Conservation (phyloP, 2,888 invertebrate genomes). For the Tinea trinotella region DNA sequence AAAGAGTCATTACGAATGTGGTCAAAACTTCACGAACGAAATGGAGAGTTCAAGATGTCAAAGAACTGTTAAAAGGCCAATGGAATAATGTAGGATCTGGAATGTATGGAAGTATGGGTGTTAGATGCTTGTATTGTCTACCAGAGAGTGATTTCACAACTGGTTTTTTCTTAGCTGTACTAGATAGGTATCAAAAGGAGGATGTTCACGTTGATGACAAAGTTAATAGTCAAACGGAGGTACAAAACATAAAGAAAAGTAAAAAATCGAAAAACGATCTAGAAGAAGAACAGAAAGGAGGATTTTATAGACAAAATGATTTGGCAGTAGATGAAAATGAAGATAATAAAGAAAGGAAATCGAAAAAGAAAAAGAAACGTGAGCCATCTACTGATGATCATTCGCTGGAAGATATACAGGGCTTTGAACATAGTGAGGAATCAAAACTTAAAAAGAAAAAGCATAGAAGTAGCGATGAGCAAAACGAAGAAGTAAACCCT, state of each 20-base stretch:
- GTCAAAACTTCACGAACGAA: conserved; percentile 66
- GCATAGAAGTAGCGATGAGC: conserved; percentile 20
- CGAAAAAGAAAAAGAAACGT: conserved; percentile 21
- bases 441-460: conserved; percentile 27
- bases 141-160: conserved; percentile 86
- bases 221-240: conserved; percentile 19
- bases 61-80: conserved; percentile 71
- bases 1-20: conserved; percentile 86
- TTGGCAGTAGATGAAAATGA: not conserved
- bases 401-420: too few relatives aligned
- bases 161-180: conserved; percentile 96
- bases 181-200: conserved; percentile 74
- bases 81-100: conserved; percentile 80
- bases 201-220: conserved; percentile 16
- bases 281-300: not conserved
- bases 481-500: conserved; percentile 3
- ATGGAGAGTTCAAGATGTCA: conserved; percentile 76
- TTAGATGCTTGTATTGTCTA: conserved; percentile 83
- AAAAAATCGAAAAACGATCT: not conserved
- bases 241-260: not conserved
- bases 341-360: not conserved
- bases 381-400: too few relatives aligned
- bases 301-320: too few relatives aligned
- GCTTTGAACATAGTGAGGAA: too few relatives aligned
- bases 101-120: conserved; percentile 76